phyloP scores from a whole-genome alignment of 1,140 invertebrate genomes.

The Lysiphlebus fabarum region DNA sequence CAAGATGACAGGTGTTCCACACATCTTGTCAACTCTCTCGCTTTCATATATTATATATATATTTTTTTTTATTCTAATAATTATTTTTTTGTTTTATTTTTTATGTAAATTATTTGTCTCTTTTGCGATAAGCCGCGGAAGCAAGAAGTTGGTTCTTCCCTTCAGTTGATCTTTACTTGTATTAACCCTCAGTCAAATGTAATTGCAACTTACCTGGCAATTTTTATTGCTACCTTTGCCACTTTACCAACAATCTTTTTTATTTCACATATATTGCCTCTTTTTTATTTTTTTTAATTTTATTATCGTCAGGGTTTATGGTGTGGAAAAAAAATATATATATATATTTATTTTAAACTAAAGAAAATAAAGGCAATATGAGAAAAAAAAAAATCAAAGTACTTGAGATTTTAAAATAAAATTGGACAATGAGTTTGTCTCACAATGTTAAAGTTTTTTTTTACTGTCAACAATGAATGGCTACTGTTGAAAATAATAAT shows the following conservation, averaged over 20 bases:
- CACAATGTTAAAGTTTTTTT: too few species aligned
- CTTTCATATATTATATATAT: too few species aligned
- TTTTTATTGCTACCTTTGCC: slow-evolving; percentile 48
- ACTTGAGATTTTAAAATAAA: slow-evolving; percentile 31
- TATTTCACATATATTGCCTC: neutral
- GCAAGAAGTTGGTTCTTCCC: slow-evolving; percentile 11
- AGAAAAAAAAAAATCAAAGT: slow-evolving; percentile 1
- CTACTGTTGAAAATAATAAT: too few species aligned
- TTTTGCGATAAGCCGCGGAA: slow-evolving; percentile 36
- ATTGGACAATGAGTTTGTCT: slow-evolving; percentile 42
- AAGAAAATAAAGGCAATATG: too few species aligned
- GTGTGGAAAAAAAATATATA: slow-evolving; percentile 14
- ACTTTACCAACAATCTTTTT: slow-evolving; percentile 38
- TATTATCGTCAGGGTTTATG: slow-evolving; percentile 51
- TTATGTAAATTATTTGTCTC: neutral
- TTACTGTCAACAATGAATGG: too few species aligned
- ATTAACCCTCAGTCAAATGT: slow-evolving; percentile 27
- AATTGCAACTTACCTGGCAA: slow-evolving; percentile 50
- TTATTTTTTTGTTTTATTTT: slow-evolving; percentile 17
- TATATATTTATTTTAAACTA: too few species aligned
- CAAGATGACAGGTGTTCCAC: slow-evolving; percentile 36
- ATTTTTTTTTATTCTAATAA: slow-evolving; percentile 2
- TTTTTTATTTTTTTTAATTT: slow-evolving; percentile 36
- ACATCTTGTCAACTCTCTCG: slow-evolving; percentile 14
- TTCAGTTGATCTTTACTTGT: neutral